Conservation (phyloP, 1,140 invertebrate species). For the Nasonia vitripennis region DNA sequence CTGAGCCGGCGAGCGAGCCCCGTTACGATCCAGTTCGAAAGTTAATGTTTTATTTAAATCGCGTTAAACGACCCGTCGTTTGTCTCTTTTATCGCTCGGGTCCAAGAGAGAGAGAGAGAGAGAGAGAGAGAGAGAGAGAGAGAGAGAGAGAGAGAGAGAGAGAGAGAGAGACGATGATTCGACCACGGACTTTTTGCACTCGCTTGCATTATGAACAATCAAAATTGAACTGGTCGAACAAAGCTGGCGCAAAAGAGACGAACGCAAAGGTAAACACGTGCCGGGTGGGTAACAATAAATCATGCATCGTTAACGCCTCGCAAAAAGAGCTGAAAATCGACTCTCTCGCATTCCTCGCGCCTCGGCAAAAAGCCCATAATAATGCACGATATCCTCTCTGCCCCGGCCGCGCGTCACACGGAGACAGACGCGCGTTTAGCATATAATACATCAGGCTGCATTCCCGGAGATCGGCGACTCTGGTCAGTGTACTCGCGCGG, state of each 20-base stretch:
- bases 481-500: neutral
- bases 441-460: neutral
- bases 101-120: no score
- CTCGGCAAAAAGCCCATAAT: no score
- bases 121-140: no score
- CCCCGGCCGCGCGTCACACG: no score
- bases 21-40: conserved; percentile 1
- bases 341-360: neutral
- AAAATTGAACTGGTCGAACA: neutral
- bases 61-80: neutral
- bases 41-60: conserved; percentile 6
- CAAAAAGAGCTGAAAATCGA: neutral
- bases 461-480: neutral
- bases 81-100: no score
- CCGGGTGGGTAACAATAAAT: neutral
- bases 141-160: no score
- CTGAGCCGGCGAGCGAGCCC: neutral
- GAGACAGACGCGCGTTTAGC: no score
- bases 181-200: no score
- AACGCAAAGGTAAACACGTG: neutral
- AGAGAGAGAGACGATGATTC: no score
- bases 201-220: no score
- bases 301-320: neutral
- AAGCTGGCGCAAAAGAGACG: neutral
- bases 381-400: no score